Conservation (phyloP, 2,797 vertebrate genomes). For the Oreonectes daqikongensis region DNA sequence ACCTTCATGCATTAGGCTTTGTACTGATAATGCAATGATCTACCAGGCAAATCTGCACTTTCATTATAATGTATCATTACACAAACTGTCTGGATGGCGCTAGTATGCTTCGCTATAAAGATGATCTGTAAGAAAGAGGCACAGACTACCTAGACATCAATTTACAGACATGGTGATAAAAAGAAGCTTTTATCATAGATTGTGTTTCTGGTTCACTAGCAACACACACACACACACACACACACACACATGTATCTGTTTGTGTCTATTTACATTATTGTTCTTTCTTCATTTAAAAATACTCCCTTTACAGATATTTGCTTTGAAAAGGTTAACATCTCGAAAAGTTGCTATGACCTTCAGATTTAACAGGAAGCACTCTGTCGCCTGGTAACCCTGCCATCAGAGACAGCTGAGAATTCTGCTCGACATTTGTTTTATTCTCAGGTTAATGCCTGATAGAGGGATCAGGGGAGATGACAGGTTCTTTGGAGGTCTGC, state of each 20-base stretch:
- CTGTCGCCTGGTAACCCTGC: constrained; percentile 40
- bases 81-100: constrained; percentile 43
- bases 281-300: background rate
- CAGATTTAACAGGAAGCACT: constrained; percentile 33
- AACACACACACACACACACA: background rate
- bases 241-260: background rate
- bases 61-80: background rate
- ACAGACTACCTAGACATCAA: background rate
- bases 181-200: background rate
- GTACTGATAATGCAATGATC: too few relatives aligned
- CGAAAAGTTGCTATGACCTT: constrained; percentile 9
- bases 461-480: constrained; percentile 26
- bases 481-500: constrained; percentile 31
- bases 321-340: constrained; percentile 19
- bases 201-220: background rate
- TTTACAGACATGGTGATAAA: background rate
- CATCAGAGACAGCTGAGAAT: constrained; percentile 40
- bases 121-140: background rate
- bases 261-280: background rate
- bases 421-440: background rate
- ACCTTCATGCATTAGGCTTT: too few relatives aligned
- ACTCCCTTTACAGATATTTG: background rate
- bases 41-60: constrained; percentile 34
- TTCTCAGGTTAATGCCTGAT: constrained; percentile 23
- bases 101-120: constrained; percentile 25